Evolutionary conservation across 2,797 vertebrate species (phyloP).

Genomic region (Hippopotamyrus pictus): DNA sequence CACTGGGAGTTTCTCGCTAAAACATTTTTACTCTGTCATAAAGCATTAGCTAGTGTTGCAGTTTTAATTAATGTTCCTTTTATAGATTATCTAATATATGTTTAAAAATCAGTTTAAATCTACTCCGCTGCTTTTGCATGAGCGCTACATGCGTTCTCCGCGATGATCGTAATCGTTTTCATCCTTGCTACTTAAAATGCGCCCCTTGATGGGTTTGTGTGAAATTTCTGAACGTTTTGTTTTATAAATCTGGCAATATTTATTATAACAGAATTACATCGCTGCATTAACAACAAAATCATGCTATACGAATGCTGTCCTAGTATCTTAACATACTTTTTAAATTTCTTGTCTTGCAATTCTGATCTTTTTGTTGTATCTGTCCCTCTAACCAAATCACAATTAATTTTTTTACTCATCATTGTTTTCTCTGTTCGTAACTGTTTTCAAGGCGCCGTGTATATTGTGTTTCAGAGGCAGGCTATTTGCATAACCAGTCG

Average conservation of each 20-base stretch:
- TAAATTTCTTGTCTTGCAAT: too few relatives aligned
- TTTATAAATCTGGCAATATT: background rate
- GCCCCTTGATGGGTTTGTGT: background rate
- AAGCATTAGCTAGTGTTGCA: too few relatives aligned
- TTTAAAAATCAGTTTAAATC: background rate
- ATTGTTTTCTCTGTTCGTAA: too few relatives aligned
- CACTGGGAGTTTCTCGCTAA: background rate
- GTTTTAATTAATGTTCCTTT: background rate
- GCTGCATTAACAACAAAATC: background rate
- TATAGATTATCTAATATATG: background rate
- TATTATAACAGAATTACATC: background rate
- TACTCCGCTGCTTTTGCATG: background rate
- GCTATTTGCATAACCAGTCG: background rate
- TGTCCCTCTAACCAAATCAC: too few relatives aligned
- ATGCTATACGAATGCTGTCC: background rate
- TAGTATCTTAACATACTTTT: too few relatives aligned
- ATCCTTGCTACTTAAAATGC: background rate
- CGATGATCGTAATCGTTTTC: background rate
- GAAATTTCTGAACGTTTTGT: background rate
- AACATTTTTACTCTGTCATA: background rate
- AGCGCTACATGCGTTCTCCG: background rate
- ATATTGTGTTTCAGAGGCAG: background rate
- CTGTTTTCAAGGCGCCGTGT: background rate
- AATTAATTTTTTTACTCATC: too few relatives aligned
- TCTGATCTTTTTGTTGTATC: too few relatives aligned